phyloP scores from a whole-genome alignment of 35 echinoderm and acorn worm genomes.

The Heliocidaris erythrogramma region DNA sequence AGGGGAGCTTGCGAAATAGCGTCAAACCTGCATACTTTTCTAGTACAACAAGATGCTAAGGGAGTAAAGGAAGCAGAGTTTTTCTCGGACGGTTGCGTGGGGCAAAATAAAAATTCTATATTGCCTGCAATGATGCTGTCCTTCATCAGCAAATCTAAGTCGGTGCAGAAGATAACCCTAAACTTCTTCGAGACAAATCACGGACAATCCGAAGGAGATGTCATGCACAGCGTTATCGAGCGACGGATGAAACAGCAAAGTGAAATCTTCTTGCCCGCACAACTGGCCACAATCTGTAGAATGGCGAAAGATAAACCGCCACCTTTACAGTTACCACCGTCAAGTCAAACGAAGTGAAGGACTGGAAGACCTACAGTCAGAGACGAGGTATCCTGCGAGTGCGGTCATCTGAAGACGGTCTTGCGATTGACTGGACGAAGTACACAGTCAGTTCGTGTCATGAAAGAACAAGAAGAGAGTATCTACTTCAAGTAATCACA shows the following conservation, averaged over 20 bases:
- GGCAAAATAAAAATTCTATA: constrained; percentile 76
- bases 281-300: constrained; percentile 34
- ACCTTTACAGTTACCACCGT: constrained; percentile 14
- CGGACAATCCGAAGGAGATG: constrained; percentile 78
- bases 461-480: neutral
- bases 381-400: constrained; percentile 13
- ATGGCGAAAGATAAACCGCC: constrained; percentile 43
- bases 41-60: constrained; percentile 32
- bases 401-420: constrained; percentile 27
- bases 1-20: constrained; percentile 59
- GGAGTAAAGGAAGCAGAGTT: constrained; percentile 54
- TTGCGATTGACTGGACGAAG: constrained; percentile 31
- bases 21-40: constrained; percentile 55
- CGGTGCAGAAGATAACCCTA: constrained; percentile 48
- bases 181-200: constrained; percentile 72
- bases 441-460: constrained; percentile 28
- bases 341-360: neutral
- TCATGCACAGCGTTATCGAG: constrained; percentile 75
- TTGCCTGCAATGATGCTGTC: constrained; percentile 58
- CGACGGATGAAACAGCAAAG: constrained; percentile 22
- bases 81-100: constrained; percentile 68
- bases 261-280: constrained; percentile 41
- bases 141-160: constrained; percentile 37
- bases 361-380: constrained; percentile 36
- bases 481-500: constrained; percentile 19